Conservation (phyloP, 2,113 vertebrate species). For the Carassius carassius region DNA sequence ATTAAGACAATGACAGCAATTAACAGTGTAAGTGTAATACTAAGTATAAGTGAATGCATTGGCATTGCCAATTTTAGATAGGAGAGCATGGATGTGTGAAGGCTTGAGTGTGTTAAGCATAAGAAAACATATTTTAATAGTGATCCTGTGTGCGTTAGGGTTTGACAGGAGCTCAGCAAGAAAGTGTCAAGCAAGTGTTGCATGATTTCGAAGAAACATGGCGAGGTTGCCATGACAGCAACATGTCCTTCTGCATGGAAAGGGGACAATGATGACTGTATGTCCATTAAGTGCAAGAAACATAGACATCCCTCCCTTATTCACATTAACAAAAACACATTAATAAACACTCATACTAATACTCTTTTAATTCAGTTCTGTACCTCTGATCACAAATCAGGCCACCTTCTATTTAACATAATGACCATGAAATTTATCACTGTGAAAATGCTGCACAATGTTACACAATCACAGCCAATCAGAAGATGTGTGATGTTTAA, state of each 20-base stretch:
- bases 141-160: neutral
- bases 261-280: neutral
- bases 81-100: neutral
- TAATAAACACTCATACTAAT: neutral
- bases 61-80: neutral
- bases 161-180: neutral
- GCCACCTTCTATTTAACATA: neutral
- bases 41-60: neutral
- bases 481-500: neutral
- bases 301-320: neutral
- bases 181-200: conserved; percentile 33
- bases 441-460: neutral
- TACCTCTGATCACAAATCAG: neutral
- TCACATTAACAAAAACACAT: neutral
- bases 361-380: neutral
- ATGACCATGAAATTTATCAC: conserved; percentile 36
- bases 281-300: neutral
- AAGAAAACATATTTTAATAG: conserved; percentile 1
- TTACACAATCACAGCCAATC: neutral
- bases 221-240: conserved; percentile 41
- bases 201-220: conserved; percentile 24
- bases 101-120: neutral
- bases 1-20: neutral
- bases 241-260: conserved; percentile 17
- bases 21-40: neutral